Conservation (phyloP, 2,888 invertebrate genomes). For the Chamaedrilus cognettii region DNA sequence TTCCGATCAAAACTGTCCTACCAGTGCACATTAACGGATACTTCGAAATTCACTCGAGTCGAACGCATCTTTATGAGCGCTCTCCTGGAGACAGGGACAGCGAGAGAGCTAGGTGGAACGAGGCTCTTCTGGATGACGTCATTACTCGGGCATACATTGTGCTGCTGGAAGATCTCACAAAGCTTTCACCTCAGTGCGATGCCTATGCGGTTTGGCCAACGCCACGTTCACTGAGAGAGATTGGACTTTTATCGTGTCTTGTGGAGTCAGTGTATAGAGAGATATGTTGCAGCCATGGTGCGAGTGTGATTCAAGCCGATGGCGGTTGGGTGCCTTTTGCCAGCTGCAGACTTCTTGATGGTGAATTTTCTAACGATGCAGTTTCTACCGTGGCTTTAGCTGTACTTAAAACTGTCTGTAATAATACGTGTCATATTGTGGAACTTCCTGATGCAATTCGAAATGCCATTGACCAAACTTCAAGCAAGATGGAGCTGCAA, state of each 20-base stretch:
- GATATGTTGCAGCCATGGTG: background rate
- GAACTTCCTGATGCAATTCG: conserved; percentile 3
- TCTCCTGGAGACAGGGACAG: conserved; percentile 47
- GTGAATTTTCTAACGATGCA: background rate
- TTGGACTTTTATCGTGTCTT: conserved; percentile 7
- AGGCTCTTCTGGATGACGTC: conserved; percentile 40
- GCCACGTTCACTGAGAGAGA: conserved; percentile 1
- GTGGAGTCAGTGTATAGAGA: conserved; percentile 7
- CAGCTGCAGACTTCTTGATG: background rate
- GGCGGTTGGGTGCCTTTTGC: conserved; percentile 5
- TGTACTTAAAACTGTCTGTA: background rate
- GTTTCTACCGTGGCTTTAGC: background rate
- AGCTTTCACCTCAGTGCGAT: conserved; percentile 1
- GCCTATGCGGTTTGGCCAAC: conserved; percentile 33
- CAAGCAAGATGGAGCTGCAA: background rate
- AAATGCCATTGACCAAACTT: background rate
- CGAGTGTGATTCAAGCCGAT: background rate
- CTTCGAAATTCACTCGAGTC: conserved; percentile 49
- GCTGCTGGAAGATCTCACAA: conserved; percentile 36
- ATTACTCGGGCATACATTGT: conserved; percentile 37
- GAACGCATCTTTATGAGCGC: conserved; percentile 42
- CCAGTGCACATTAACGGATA: conserved; percentile 52
- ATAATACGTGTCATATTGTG: background rate
- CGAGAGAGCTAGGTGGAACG: conserved; percentile 43
- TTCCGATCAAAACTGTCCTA: conserved; percentile 47